Conservation (phyloP, 2,888 invertebrate genomes). For the Teleiodes luculella region DNA sequence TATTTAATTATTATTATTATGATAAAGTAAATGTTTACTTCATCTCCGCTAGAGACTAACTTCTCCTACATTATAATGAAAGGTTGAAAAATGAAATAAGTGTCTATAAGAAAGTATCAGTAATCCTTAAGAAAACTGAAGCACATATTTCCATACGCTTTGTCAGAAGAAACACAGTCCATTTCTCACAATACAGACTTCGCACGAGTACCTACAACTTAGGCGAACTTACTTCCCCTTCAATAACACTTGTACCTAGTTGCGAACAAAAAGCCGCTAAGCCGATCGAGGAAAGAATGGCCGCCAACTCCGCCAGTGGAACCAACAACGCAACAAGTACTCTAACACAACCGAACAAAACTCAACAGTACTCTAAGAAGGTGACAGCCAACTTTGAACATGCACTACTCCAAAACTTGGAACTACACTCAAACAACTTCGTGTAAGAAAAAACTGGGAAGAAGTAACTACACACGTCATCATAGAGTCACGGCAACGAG, state of each 20-base stretch:
- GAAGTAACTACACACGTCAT: background rate
- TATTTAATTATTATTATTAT: no score
- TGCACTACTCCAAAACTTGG: conserved; percentile 20
- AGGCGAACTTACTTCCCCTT: conserved; percentile 46
- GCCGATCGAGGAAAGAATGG: conserved; percentile 67
- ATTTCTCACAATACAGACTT: conserved; percentile 60
- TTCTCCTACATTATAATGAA: no score
- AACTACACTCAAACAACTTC: conserved; percentile 5
- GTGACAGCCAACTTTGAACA: conserved; percentile 52
- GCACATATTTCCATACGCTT: background rate
- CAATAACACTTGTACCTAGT: conserved; percentile 58
- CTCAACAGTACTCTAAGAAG: no score
- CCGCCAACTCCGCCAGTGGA: conserved; percentile 61
- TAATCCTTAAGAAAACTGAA: conserved; percentile 13
- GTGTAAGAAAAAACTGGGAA: background rate
- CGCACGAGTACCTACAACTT: conserved; percentile 49
- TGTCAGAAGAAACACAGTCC: conserved; percentile 32
- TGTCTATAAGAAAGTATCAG: no score
- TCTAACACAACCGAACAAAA: conserved; percentile 33
- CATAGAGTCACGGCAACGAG: background rate
- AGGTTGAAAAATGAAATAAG: conserved; percentile 22
- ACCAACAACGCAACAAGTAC: conserved; percentile 49
- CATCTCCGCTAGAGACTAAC: no score
- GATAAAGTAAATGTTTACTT: no score
- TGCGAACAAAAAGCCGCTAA: conserved; percentile 64